Conservation (phyloP, 1,140 invertebrate species). For the Drosophila miranda region DNA sequence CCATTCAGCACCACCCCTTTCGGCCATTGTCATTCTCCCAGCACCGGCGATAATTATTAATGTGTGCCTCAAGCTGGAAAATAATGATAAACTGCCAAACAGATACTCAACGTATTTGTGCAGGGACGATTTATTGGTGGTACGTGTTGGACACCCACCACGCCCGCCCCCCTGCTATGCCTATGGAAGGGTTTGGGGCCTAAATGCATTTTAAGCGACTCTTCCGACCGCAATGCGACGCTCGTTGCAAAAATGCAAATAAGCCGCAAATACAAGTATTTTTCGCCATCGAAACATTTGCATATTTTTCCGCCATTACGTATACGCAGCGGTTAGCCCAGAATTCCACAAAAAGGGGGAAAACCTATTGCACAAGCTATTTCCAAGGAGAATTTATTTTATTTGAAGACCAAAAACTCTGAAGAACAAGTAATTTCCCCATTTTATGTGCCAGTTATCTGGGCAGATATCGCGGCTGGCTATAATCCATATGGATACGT, state of each 20-base stretch:
- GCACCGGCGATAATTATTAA: conserved; percentile 32
- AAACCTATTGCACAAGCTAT: too few relatives aligned
- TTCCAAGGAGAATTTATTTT: neutral
- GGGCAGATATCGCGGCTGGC: too few relatives aligned
- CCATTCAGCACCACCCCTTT: too few relatives aligned
- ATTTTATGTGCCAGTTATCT: too few relatives aligned
- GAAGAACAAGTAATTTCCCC: too few relatives aligned
- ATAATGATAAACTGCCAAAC: conserved; percentile 36
- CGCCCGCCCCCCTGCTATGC: conserved; percentile 8
- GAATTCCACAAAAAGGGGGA: too few relatives aligned
- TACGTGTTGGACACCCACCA: conserved; percentile 28
- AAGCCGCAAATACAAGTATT: conserved; percentile 31
- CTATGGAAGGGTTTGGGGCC: neutral
- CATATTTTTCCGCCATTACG: conserved; percentile 10
- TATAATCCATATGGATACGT: too few relatives aligned
- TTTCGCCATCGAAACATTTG: conserved; percentile 35
- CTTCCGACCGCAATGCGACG: conserved; percentile 46
- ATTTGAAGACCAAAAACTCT: too few relatives aligned
- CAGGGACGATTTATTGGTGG: conserved; percentile 28
- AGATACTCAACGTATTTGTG: conserved; percentile 28
- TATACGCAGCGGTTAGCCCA: conserved; percentile 9
- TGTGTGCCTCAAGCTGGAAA: conserved; percentile 35
- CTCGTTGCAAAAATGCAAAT: conserved; percentile 47
- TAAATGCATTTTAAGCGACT: conserved; percentile 30
- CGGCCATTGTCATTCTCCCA: neutral